Conservation (phyloP, 2,797 vertebrate species). For the Myotis vivesi region DNA sequence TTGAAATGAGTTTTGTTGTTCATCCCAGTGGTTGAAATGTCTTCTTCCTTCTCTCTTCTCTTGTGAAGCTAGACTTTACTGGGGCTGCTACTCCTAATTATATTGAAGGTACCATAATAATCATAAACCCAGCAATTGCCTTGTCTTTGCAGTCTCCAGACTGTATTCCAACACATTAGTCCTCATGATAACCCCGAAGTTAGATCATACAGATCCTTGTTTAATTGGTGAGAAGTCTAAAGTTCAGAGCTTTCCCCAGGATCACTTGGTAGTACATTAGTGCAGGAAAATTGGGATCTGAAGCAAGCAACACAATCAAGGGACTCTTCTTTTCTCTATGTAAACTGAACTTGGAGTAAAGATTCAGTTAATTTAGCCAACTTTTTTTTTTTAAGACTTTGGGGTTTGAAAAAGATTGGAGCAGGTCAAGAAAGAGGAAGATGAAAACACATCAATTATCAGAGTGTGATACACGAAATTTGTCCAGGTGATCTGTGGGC, state of each 20-base stretch:
- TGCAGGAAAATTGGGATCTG: background rate
- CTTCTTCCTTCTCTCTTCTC: background rate
- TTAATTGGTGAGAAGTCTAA: background rate
- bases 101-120: background rate
- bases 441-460: background rate
- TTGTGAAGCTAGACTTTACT: constrained; percentile 4
- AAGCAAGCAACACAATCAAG: background rate
- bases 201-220: background rate
- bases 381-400: background rate
- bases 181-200: background rate
- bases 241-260: background rate
- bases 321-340: background rate
- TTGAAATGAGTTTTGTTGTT: background rate
- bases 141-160: background rate
- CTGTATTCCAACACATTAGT: background rate
- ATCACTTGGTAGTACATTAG: background rate
- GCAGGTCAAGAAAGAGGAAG: background rate
- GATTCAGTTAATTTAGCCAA: background rate
- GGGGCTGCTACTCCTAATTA: background rate
- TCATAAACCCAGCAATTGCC: background rate
- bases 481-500: background rate
- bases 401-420: constrained; percentile 15
- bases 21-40: background rate
- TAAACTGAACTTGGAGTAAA: background rate
- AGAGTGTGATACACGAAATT: background rate